These are phyloP conservation scores for Strigamia crassipes DNA, from an alignment of 2,888 invertebrate genomes.

Conservation along the genomic window DNA sequence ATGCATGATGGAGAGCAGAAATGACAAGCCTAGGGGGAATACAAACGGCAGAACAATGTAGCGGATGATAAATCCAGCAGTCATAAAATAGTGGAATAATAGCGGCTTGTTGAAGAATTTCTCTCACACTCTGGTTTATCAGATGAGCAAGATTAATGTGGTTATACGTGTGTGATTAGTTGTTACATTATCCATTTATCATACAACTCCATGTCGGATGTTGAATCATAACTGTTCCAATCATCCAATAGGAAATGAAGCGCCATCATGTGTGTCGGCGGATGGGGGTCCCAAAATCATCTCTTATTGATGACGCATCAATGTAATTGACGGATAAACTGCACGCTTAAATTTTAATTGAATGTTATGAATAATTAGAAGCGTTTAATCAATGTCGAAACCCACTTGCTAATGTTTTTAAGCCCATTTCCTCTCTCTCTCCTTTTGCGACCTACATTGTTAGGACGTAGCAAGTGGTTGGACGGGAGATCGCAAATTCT, in stretches of 20 bases:
- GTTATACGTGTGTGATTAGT: conserved; percentile 28
- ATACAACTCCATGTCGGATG: conserved; percentile 22
- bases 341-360: background rate
- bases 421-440: background rate
- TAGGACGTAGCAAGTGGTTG: too few relatives aligned
- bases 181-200: conserved; percentile 38
- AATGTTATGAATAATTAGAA: conserved; percentile 11
- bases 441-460: too few relatives aligned
- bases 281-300: background rate
- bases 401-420: background rate
- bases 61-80: conserved; percentile 17
- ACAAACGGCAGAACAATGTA: conserved; percentile 27
- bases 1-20: background rate
- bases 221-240: conserved; percentile 36
- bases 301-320: background rate
- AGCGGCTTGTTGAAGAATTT: conserved; percentile 12
- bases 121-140: conserved; percentile 1
- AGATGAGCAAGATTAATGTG: conserved; percentile 40
- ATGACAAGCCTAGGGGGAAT: conserved; percentile 21
- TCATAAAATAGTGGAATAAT: conserved; percentile 33
- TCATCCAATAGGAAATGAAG: conserved; percentile 22
- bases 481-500: too few relatives aligned
- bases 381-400: conserved; percentile 8
- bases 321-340: background rate
- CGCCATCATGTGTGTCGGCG: background rate